Evolutionary conservation across 2,113 vertebrate genomes (phyloP).

Genomic region (Saccopteryx bilineata): DNA sequence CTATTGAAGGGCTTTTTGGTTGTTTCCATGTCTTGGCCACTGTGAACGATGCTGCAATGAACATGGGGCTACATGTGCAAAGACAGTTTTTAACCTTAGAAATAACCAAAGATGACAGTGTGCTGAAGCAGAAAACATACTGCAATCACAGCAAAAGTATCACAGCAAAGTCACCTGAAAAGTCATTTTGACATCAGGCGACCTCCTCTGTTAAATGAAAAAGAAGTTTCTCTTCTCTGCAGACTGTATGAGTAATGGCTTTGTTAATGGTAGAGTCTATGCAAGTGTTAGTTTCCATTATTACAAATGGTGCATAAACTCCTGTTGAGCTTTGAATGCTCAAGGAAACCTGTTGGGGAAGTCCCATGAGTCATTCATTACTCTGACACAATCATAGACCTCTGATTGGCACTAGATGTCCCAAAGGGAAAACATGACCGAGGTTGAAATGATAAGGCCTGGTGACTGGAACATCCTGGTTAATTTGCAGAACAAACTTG

Average conservation of each 20-base stretch:
- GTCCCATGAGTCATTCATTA: neutral
- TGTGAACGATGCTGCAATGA: too few relatives aligned
- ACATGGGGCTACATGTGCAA: neutral
- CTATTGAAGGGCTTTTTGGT: too few relatives aligned
- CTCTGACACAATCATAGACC: neutral
- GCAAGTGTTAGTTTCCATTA: neutral
- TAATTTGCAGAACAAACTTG: constrained; percentile 24
- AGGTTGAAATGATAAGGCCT: neutral
- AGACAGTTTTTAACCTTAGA: neutral
- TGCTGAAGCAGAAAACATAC: neutral
- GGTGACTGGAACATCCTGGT: neutral
- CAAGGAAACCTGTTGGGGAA: neutral
- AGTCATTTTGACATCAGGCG: neutral
- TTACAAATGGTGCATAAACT: neutral
- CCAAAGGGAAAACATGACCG: neutral
- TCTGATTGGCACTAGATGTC: neutral
- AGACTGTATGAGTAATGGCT: neutral
- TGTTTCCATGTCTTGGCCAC: too few relatives aligned
- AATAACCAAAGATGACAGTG: neutral
- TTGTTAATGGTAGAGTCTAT: neutral
- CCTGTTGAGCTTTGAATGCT: neutral
- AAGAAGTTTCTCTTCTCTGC: neutral
- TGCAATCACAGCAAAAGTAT: neutral
- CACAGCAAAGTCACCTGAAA: neutral
- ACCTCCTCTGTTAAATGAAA: neutral